Evolutionary conservation across 1,140 invertebrate genomes (phyloP), one percentile per base, ranked within the genome.

Genomic region (Drosophila biarmipes): DNA sequence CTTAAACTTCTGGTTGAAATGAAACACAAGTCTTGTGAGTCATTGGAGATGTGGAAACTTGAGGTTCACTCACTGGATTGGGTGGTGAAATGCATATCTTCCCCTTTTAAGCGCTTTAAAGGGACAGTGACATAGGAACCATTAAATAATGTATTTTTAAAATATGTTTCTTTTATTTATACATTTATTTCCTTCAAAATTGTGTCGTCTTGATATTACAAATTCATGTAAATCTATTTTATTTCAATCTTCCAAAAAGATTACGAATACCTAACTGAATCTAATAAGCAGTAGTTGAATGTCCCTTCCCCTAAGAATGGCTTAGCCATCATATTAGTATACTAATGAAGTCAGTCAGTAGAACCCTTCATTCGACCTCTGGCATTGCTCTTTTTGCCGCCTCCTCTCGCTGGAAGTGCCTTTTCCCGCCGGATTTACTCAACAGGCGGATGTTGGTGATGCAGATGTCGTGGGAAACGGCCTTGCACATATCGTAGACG

Each of bases 401-500:
- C 11, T 74, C 45, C 40, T 57, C 56, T 31, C 80, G 78, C 35
- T 82, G 68, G 43, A 74, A 91, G 55, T 90, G 71, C 29, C 93
- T 93, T 73, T 93, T 94, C 63, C 96, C 97, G 19, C 98, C 98
- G 29, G 93, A 93, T 94, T 99, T 99, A 56, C 93, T 93, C 43
- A 97, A 45, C 37, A 99, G 93, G 77, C 94, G 93, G 62, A 98
- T 94, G 80, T 96, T 94, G 17, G 93, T 93, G 78, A 99, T 97
- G 38, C 94, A 92, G 77, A 98, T 96, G 78, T 94, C 92, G 40
- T 94, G 93, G 51, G 94, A 93, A 2, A 98, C 95, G 6, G 98
- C 95, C 93, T 99, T 99, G 91, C 98, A 99, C 99, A 99, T 99
- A 93, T 99, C 99, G 92, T 99, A 99, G 19, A 99, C 94, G 11